Percentiles rank a stretch among this genome's conserved stretches.
Evolutionary conservation across 37 sponge, comb jelly and placozoan genomes (phyloP).

Genomic region (Bolinopsis microptera): DNA sequence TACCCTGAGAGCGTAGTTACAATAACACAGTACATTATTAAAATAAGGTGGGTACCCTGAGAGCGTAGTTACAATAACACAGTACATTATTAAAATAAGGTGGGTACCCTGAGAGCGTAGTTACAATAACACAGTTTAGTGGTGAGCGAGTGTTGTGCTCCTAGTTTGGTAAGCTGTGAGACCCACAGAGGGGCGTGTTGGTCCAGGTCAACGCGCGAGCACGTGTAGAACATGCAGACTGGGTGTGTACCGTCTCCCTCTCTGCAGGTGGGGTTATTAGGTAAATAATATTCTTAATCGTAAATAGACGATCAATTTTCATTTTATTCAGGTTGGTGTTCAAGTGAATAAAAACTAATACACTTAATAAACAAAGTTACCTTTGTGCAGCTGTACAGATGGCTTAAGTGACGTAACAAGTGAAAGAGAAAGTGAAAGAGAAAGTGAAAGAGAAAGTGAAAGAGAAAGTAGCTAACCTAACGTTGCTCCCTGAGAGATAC

Average conservation of each 20-base stretch:
- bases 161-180: slow-evolving; percentile 54
- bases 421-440: background rate
- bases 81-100: background rate
- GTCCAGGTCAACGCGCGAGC: slow-evolving; percentile 13
- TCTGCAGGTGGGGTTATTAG: background rate
- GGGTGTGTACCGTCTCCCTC: slow-evolving; percentile 34
- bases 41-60: too few species aligned
- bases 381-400: too few species aligned
- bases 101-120: background rate
- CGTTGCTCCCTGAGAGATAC: background rate
- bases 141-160: slow-evolving; percentile 15
- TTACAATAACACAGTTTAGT: slow-evolving; percentile 37
- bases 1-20: too few species aligned
- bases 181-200: slow-evolving; percentile 58
- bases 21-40: too few species aligned
- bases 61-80: too few species aligned
- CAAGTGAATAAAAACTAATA: too few species aligned
- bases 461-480: background rate
- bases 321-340: too few species aligned
- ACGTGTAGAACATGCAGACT: slow-evolving; percentile 58
- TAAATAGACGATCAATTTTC: too few species aligned
- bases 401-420: background rate
- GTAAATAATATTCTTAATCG: too few species aligned
- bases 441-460: background rate
- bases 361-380: too few species aligned